Base-by-base conservation (phyloP, 1,140 invertebrate species). In the Ceratosolen solmsi region DNA sequence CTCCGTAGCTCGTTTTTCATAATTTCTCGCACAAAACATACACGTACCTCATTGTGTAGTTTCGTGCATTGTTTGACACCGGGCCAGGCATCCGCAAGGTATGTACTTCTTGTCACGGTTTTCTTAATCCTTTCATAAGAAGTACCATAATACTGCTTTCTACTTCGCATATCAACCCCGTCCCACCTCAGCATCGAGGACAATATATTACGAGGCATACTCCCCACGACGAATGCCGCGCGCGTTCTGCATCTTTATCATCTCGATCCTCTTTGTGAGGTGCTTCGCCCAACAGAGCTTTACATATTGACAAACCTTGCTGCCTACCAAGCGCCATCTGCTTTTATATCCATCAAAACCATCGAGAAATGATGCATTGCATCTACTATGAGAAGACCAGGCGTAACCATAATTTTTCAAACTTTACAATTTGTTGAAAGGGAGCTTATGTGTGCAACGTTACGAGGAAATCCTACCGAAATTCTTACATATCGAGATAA, bases 51-150 rank as follows among this genome's bases (percentile, higher is more conserved):
- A 65, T 80, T 80, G 71, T 80, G 33, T n/a, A 41, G n/a, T 46
- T 46, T 38, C 49, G 54, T 54, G 33, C 54, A 79, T 79, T 79
- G 78, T 79, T 38, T 27, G 22, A 22, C 22, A 30, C 7, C 38
- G 46, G 38, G 30, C 54, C 17, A 33, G 30, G 56, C 54, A 60
- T 65, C 25, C 36, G 38, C 58, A 22, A 63, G 36, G 36, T 49
- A 65, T 65, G 58, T 41, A 63, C 41, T 79, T 79, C 68, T 80
- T 38, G 54, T 74, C 70, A 36, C 71, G 71, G 56, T 58, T 65
- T 80, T 74, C 79, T 80, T 80, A 80, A 80, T 80, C 71, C 58
- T 80, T 80, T 65, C 71, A 73, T 72, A 27, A 63, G 56, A 56
- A 41, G 58, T 1, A 25, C 78, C 51, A 72, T 71, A 73, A 73